Base-by-base conservation (phyloP, 2,888 invertebrate genomes). In the Timema cristinae region DNA sequence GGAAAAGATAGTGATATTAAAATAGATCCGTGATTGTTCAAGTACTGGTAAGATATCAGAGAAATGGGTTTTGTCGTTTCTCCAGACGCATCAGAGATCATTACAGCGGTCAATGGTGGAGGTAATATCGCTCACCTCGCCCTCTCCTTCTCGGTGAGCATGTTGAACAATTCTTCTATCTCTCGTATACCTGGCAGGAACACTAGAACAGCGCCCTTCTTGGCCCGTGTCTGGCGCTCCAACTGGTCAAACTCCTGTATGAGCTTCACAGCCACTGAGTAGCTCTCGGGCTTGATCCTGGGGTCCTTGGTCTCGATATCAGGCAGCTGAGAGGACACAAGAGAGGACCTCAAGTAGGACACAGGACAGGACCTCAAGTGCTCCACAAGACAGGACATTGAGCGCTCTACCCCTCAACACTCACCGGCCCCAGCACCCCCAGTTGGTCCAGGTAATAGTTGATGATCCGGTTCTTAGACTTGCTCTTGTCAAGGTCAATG, bases 161-260 rank as follows among this genome's bases (percentile, higher is more conserved):
- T 76, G 63, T 81, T 84, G 78, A 87, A 87, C 78, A 91, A 83
- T 71, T 89, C 88, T 79, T 93, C 92, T 72, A 95, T 95, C 84
- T 96, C 95, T 77, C 87, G 84, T 70, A 94, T 88, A 66, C 95
- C 97, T 0, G 97, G 97, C 75, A 98, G 81, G 81, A 98, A 98
- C 70, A 97, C 88, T 0, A 98, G 85, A 32, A 96, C 92, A 4
- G 94, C 91, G 0, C 90, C 75, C 78, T 7, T 79, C 76, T 66
- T 79, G 79, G 77, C 50, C 78, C 7, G n/a, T 1, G 54, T 47
- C 15, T 47, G 47, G 11, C 56, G 15, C 47, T 91, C 92, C 47
- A 92, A 82, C 6, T 81, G 81, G 78, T 93, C 91, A 77, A 93
- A 89, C 2, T 88, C 84, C 71, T 85, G 83, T 47, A 93, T 83